Evolutionary conservation across 2,888 invertebrate species (phyloP), one percentile per base, ranked within the genome.

Genomic region (Tetramorium bicarinatum): DNA sequence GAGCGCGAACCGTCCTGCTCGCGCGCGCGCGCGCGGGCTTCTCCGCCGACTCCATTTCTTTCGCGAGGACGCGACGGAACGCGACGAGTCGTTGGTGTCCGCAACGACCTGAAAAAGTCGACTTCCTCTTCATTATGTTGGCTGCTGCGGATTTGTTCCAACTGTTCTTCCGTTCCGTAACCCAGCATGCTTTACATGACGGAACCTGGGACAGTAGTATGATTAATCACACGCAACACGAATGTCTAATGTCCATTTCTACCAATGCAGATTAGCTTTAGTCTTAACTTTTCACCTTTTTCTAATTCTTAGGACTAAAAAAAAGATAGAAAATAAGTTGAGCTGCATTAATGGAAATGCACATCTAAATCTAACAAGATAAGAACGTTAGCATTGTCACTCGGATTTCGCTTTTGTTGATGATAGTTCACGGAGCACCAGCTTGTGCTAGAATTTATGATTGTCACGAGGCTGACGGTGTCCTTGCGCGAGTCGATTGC

Each of bases 401-500:
- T 47, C 29, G n/a, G 3, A 0, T 13, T 59, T 72, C 11, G 13
- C 13, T 15, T 41, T 15, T 11, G 34, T 21, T 11, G 15, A 13
- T 9, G 7, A 49, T 62, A 21, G 6, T 34, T 25, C 18, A 21
- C 13, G 72, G 18, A 4, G 8, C 13, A 7, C 7, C 34, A 64
- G 21, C 64, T 76, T 7, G 21, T 25, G 47, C 34, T n/a, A 13
- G 15, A 34, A 54, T 54, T 76, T 47, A 25, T 3, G 49, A 64
- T 25, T 15, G 15, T 54, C 34, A 54, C 18, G 41, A 62, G 29
- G 21, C 38, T n/a, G 41, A 77, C 44, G 67, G 8, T 41, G 54
- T 77, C 44, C 44, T 67, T 67, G 66, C 67, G 54, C 77, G 54
- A 54, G 52, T 62, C 75, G 47, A 66, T 52, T 52, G 66, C 52